phyloP scores from a whole-genome alignment of 2,113 vertebrate species.

The Grantiella picta region DNA sequence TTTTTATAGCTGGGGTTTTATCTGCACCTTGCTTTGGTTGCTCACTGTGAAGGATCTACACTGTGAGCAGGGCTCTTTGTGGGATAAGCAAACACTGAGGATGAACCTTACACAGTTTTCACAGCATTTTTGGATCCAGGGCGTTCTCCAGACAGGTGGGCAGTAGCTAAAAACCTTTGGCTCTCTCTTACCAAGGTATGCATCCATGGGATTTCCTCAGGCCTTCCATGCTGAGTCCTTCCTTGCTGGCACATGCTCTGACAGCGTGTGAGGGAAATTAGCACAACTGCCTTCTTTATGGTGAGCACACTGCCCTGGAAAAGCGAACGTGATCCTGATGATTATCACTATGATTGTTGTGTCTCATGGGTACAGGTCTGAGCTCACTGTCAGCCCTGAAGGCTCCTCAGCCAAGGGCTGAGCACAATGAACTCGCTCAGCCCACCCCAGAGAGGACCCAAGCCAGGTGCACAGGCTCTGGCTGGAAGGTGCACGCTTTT shows the following conservation, averaged over 20 bases:
- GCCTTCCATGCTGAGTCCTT: neutral
- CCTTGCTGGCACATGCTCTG: neutral
- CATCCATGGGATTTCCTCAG: neutral
- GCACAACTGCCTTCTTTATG: neutral
- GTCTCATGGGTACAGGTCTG: neutral
- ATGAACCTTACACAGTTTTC: neutral
- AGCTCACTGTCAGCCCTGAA: neutral
- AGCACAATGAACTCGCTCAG: neutral
- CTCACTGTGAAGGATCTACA: neutral
- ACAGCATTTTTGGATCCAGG: neutral
- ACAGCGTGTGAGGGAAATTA: neutral
- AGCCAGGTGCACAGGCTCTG: neutral
- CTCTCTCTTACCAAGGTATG: neutral
- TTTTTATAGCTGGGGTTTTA: neutral
- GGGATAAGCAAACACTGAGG: neutral
- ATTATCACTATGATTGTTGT: neutral
- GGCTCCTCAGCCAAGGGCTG: neutral
- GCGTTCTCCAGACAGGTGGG: neutral
- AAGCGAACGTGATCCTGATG: neutral
- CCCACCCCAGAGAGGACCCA: neutral
- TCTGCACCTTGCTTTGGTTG: neutral
- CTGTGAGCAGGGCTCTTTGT: neutral
- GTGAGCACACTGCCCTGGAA: neutral
- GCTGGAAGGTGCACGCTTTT: neutral
- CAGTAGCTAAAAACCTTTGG: neutral